Evolutionary conservation across 1,140 invertebrate genomes (phyloP), one percentile per base, ranked within the genome.

Genomic region (Bombus impatiens): DNA sequence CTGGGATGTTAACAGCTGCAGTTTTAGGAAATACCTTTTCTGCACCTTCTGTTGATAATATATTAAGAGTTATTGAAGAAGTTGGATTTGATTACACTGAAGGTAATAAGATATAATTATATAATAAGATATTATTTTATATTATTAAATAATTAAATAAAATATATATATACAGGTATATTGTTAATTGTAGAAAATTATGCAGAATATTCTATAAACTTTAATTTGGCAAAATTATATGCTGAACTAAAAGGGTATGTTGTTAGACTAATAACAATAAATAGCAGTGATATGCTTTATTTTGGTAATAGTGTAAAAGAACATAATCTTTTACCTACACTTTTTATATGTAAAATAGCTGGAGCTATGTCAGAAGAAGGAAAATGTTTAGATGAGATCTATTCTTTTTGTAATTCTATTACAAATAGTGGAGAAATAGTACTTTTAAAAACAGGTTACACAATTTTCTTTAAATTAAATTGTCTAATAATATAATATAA

Each of bases 1-100:
- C 93, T 90, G 97, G 97, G 42, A 96, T 97, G 96, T 91, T 98
- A 75, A 97, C 96, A 81, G 97, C 96, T 65, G 96, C 97, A 25
- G 95, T 97, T 65, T 95, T 95, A 87, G 97, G 97, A 78, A 94
- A 95, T 81, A 93, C 96, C 59, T 97, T 97, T 81, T 89, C 88
- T 75, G 84, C 89, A 72, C 93, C 92, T 72, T 72, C 87, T 3
- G 25, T 32, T 28, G 84, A 91, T 79, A 83, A 87, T 10, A 92
- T 93, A 71, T 81, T 87, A 37, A 78, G 84, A 79, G 90, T 92
- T 74, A 91, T 93, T 25, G 68, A 82, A 86, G 86, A 92, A 90
- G 67, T 93, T 78, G 88, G 67, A 57, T 81, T 47, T n/a, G 62
- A 92, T 77, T 65, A 91, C 85, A 15, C 40, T 59, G 78, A 88